Conservation (phyloP, 23 tunicate species). For the Clavelina lepadiformis region DNA sequence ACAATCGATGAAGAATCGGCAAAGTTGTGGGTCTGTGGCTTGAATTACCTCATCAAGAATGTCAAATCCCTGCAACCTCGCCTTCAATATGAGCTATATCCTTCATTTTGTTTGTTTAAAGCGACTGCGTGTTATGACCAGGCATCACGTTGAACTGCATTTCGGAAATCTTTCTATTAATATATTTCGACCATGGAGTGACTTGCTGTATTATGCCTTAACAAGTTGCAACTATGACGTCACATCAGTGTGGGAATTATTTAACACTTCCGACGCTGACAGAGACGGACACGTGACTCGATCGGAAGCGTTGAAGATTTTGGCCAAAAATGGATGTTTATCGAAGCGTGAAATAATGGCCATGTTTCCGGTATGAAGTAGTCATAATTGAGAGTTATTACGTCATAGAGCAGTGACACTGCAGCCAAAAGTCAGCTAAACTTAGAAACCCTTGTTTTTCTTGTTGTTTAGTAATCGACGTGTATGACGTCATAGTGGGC, state of each 20-base stretch:
- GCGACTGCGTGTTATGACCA: neutral
- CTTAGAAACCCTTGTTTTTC: no score
- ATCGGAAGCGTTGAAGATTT: slow-evolving; percentile 21
- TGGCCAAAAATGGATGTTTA: slow-evolving; percentile 2
- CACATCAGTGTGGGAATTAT: slow-evolving; percentile 72
- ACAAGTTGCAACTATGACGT: neutral
- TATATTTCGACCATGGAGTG: no score
- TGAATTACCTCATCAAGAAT: slow-evolving; percentile 40
- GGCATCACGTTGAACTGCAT: neutral
- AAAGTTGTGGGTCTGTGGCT: slow-evolving; percentile 49
- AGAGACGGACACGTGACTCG: slow-evolving; percentile 34
- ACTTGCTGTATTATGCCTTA: no score
- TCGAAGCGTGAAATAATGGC: no score
- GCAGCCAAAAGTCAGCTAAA: no score
- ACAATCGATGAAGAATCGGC: slow-evolving; percentile 54
- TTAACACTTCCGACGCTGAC: slow-evolving; percentile 39
- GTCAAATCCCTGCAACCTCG: slow-evolving; percentile 31
- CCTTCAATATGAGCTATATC: slow-evolving; percentile 72
- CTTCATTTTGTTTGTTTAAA: slow-evolving; percentile 34
- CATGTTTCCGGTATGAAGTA: no score
- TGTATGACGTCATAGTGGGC: no score
- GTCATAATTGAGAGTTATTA: no score
- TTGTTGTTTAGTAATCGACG: no score
- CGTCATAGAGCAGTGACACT: no score
- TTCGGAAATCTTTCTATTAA: no score